Conservation (phyloP, 2,888 invertebrate species). For the Tetropium fuscum region DNA sequence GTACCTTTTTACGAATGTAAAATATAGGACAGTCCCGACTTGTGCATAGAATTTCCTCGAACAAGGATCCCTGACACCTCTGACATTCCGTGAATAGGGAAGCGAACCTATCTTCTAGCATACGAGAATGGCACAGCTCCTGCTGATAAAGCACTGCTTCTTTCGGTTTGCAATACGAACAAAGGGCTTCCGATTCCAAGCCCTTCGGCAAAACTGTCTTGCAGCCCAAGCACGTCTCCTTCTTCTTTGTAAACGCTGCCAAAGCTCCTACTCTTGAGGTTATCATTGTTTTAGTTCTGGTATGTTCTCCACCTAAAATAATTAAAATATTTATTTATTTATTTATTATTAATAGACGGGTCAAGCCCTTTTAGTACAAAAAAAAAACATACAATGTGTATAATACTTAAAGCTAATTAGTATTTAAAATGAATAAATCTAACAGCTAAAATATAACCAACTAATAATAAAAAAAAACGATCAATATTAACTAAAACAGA, state of each 20-base stretch:
- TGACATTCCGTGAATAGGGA: constrained; percentile 99
- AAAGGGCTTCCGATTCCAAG: constrained; percentile 78
- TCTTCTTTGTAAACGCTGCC: constrained; percentile 93
- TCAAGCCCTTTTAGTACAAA: too few relatives aligned
- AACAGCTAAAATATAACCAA: too few relatives aligned
- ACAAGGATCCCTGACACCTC: constrained; percentile 96
- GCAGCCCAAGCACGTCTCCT: constrained; percentile 96
- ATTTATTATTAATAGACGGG: too few relatives aligned
- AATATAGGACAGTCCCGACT: constrained; percentile 99
- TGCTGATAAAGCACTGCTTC: constrained; percentile 88
- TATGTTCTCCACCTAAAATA: constrained; percentile 90
- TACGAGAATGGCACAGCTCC: constrained; percentile 80
- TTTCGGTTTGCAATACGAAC: constrained; percentile 82
- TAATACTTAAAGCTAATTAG: too few relatives aligned
- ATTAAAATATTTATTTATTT: too few relatives aligned
- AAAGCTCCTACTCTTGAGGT: constrained; percentile 96
- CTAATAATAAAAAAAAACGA: too few relatives aligned
- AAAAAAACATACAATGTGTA: too few relatives aligned
- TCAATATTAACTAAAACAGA: too few relatives aligned
- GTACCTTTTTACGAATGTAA: constrained; percentile 98
- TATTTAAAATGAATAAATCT: too few relatives aligned
- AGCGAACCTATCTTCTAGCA: constrained; percentile 90
- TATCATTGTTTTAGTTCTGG: constrained; percentile 91
- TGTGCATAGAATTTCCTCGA: constrained; percentile 98
- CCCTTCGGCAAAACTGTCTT: constrained; percentile 82